Conservation (phyloP, 2,888 invertebrate genomes). For the Neocrepidodera transversa region DNA sequence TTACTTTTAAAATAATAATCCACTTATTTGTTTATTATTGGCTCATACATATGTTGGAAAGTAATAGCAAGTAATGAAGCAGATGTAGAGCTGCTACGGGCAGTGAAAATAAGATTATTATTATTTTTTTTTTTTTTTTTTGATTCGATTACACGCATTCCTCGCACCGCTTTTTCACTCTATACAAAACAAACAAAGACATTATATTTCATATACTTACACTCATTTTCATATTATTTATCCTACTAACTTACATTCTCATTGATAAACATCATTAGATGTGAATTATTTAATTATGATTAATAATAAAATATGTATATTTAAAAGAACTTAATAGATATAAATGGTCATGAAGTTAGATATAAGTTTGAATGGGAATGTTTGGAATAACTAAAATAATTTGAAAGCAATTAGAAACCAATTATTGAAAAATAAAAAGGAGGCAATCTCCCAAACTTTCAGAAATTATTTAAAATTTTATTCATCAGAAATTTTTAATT, state of each 20-base stretch:
- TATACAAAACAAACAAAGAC: slow-evolving; percentile 7
- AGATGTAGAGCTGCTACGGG: slow-evolving; percentile 10
- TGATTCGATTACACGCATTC: slow-evolving; percentile 20
- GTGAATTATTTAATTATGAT: slow-evolving; percentile 13
- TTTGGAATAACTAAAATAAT: too few species aligned
- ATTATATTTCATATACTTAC: background rate
- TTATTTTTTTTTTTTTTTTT: slow-evolving; percentile 20
- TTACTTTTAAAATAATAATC: slow-evolving; percentile 17
- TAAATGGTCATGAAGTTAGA: too few species aligned
- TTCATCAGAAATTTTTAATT: too few species aligned
- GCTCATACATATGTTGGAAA: slow-evolving; percentile 15
- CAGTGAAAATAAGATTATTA: slow-evolving; percentile 23
- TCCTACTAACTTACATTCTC: slow-evolving; percentile 18
- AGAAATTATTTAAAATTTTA: too few species aligned
- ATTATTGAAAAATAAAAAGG: too few species aligned
- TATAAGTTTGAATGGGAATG: too few species aligned
- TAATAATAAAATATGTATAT: too few species aligned
- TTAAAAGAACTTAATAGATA: too few species aligned
- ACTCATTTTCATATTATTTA: slow-evolving; percentile 13
- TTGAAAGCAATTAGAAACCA: too few species aligned
- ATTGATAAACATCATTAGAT: slow-evolving; percentile 11
- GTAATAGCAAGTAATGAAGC: slow-evolving; percentile 13
- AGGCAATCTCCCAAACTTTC: too few species aligned
- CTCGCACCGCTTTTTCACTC: background rate
- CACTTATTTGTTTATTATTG: slow-evolving; percentile 11